Conservation (phyloP, 2,113 vertebrate genomes). For the Stercorarius parasiticus region DNA sequence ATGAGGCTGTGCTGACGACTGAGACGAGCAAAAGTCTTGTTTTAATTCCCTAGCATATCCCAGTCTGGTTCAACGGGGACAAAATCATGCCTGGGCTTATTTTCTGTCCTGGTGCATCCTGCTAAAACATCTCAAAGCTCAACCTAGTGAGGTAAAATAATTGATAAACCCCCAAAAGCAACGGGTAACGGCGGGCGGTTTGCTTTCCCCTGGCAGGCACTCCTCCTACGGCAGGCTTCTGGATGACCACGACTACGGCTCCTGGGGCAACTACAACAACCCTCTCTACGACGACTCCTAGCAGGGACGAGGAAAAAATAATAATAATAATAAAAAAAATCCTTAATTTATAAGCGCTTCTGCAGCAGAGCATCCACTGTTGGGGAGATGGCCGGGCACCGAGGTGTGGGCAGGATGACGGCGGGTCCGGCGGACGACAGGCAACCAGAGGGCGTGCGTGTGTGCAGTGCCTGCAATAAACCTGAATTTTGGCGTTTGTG, state of each 20-base stretch:
- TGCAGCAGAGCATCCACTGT: constrained; percentile 57
- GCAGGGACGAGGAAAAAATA: not conserved
- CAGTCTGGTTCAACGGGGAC: not conserved
- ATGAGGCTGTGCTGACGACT: constrained; percentile 17
- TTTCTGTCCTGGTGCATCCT: not conserved
- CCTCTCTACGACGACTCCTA: constrained; percentile 87
- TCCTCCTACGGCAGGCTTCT: constrained; percentile 82
- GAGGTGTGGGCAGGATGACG: not conserved
- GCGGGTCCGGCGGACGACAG: not conserved
- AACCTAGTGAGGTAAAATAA: not conserved
- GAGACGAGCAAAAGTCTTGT: constrained; percentile 9
- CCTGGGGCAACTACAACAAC: constrained; percentile 88
- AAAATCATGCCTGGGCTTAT: not conserved
- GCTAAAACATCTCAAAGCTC: not conserved
- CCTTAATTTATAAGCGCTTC: constrained; percentile 74
- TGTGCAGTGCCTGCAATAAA: not conserved
- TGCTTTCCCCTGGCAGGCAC: constrained; percentile 70
- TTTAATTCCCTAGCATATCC: constrained; percentile 15
- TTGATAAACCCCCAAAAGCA: not conserved
- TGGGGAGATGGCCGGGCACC: not conserved
- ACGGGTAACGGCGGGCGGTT: fast-evolving
- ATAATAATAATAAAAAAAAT: not conserved
- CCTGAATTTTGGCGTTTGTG: constrained; percentile 5
- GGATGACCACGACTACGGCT: constrained; percentile 77
- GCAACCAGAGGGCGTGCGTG: not conserved